Evolutionary conservation across 2,888 invertebrate genomes (phyloP), one percentile per base, ranked within the genome.

Genomic region (Macrophya annulata): DNA sequence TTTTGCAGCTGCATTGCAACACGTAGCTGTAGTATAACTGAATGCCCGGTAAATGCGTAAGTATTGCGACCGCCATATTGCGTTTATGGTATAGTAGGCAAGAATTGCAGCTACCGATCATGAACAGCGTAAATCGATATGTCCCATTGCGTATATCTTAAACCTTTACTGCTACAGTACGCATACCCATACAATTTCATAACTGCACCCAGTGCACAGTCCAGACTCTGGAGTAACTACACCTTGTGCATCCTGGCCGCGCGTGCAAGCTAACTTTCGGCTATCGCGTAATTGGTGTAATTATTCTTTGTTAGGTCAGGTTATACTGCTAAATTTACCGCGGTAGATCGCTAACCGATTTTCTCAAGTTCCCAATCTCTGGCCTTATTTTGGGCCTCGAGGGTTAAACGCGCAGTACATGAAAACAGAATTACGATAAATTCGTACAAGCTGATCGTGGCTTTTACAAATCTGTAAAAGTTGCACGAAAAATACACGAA

Each of bases 231-330:
- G 1, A 21, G 15, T 43, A n/a, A 25, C 45, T 45, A 48, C 45
- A 74, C 43, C 45, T 48, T 68, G 68, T 68, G 68, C 43, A 45
- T 45, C 21, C 21, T 25, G 17, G 25, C 21, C 21, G 74, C 72
- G 74, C 74, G 74, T 74, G 74, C 74, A 10, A 74, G 43, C 43
- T 25, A 12, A 43, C 43, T 43, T 45, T 21, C 45, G 43, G 74
- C 45, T 74, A 74, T 74, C 43, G 5, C 45, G 43, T 74, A 74
- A 74, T 74, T 74, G 74, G 48, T 74, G 74, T 43, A 74, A 74
- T 74, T 74, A 74, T 74, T 74, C 45, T 74, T 74, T 74, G 74
- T 74, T 74, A 48, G 74, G 21, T 74, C 45, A 43, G 68, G 37
- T 37, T 68, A 37, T 68, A 37, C 68, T 68, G 68, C 37, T 17